Conservation (phyloP, 2,797 vertebrate species). For the Sphenopsis melanotis region DNA sequence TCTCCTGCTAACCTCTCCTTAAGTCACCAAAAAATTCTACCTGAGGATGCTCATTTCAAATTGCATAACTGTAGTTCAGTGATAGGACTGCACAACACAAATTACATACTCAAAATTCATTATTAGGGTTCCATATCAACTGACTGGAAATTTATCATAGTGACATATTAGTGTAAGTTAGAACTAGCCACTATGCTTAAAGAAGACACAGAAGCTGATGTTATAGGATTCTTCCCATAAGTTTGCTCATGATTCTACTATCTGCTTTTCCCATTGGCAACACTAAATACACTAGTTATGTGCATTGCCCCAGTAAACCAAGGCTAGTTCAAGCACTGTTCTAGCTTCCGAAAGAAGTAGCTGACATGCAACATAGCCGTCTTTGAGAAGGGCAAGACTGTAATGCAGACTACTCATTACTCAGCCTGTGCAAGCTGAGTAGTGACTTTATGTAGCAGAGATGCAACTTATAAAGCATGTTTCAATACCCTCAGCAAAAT, state of each 20-base stretch:
- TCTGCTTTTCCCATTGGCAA: neutral
- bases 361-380: neutral
- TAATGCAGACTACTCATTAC: neutral
- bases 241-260: neutral
- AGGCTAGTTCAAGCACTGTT: neutral
- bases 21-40: neutral
- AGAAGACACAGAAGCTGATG: neutral
- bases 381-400: neutral
- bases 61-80: neutral
- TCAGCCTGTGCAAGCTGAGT: neutral
- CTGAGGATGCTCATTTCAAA: neutral
- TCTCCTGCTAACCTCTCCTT: neutral
- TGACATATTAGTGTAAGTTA: neutral
- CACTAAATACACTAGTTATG: neutral
- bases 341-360: neutral
- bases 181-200: neutral
- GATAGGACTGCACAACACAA: neutral
- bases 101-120: neutral
- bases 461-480: neutral
- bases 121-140: neutral
- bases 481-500: slow-evolving; percentile 1
- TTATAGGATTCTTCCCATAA: neutral
- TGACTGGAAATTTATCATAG: neutral
- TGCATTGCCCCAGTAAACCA: neutral
- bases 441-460: neutral